Evolutionary conservation across 2,797 vertebrate genomes (phyloP), one percentile per base, ranked within the genome.

Genomic region (Acrossocheilus wenchowensis): DNA sequence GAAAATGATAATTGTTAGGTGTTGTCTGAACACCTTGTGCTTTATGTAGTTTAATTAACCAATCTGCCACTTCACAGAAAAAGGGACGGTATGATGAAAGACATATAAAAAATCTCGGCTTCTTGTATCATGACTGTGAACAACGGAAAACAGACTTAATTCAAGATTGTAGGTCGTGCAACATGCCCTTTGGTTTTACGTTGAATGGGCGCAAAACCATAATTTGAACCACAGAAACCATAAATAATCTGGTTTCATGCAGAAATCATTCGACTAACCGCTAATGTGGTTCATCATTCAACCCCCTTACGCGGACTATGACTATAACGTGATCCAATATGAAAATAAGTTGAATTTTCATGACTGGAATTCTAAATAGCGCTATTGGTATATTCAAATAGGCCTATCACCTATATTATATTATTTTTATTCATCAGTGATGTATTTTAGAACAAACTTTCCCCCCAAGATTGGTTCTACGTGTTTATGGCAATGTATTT

Each of bases 161-260:
- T 10, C 48, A 14, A 0, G n/a, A 21, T 26, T 57, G 52, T 41
- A 19, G 21, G 26, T 43, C 8, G 39, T 43, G 34, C 10, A 21
- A 17, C 19, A 12, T 68, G 68, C 30, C 54, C 54, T 64, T 54
- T 73, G 77, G 84, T 39, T 86, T 50, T 39, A 62, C 21, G 84
- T n/a, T 50, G 52, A 64, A 64, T 34, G 50, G 52, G 75, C 9
- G 68, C 60, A 75, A 82, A 41, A 74, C 86, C 75, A 77, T 86
- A 34, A 89, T 74, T 74, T 84, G 43, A 74, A 84, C 79, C 86
- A 64, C 83, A 86, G 72, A 87, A 81, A 78, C 89, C 87, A 78
- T 69, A 52, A 71, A 80, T 86, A 88, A 85, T 82, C 69, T 69
- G 75, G 77, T 75, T 80, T 88, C 62, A 79, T 54, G 69, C 50